Evolutionary conservation across 2,888 invertebrate genomes (phyloP).

Genomic region (Limnephilus auricula): DNA sequence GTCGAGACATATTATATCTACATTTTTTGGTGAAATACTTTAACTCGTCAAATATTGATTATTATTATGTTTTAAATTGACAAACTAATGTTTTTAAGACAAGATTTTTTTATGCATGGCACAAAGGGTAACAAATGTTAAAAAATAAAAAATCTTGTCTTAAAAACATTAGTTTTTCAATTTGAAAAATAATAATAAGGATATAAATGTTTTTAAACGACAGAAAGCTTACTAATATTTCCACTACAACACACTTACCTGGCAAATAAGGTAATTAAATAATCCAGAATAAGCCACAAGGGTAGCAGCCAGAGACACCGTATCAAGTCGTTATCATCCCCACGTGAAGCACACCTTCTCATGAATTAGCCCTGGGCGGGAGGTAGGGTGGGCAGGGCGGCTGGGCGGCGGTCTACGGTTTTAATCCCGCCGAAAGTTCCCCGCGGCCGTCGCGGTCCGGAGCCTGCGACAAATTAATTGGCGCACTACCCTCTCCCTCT

Average conservation of each 20-base stretch:
- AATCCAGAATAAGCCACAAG: background rate
- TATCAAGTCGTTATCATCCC: conserved; percentile 2
- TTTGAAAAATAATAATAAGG: no score
- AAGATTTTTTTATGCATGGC: no score
- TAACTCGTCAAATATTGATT: no score
- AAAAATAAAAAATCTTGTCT: no score
- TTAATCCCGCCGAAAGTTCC: conserved; percentile 47
- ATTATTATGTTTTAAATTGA: no score
- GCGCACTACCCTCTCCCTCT: conserved; percentile 23
- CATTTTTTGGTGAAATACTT: no score
- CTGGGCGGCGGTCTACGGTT: conserved; percentile 22
- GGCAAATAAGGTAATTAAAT: background rate
- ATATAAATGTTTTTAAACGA: background rate
- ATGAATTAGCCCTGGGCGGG: conserved; percentile 25
- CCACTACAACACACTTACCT: background rate
- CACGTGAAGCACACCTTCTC: conserved; percentile 7
- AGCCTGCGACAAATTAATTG: conserved; percentile 59
- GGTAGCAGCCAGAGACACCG: background rate
- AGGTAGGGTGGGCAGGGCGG: background rate
- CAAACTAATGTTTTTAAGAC: no score
- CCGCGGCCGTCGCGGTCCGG: conserved; percentile 54
- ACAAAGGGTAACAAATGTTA: no score
- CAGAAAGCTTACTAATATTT: background rate
- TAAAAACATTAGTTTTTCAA: no score
- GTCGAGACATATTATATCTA: no score